Evolutionary conservation across 2,888 invertebrate genomes (phyloP).

Genomic region (Epinotia ramella): DNA sequence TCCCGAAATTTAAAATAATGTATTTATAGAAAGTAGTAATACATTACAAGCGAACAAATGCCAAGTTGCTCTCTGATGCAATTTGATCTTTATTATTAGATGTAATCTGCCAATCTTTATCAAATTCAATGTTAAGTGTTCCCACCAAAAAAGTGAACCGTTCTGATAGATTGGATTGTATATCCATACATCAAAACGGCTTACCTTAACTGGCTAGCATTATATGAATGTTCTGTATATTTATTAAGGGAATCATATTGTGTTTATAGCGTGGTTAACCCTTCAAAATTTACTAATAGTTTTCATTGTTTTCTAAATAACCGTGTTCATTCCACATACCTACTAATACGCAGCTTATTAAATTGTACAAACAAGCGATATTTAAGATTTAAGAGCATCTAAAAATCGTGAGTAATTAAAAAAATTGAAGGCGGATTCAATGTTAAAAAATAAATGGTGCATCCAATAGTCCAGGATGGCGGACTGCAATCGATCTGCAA

Average conservation of each 20-base stretch:
- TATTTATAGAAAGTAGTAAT: not conserved
- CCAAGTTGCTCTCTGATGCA: not conserved
- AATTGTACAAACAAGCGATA: not conserved
- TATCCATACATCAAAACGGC: constrained; percentile 1
- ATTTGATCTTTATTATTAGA: too few relatives aligned
- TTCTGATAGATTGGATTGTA: not conserved
- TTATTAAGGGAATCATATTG: not conserved
- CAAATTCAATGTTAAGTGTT: constrained; percentile 10
- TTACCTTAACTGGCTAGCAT: not conserved
- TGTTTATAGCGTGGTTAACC: not conserved
- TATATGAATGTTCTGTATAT: too few relatives aligned
- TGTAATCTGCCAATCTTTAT: too few relatives aligned
- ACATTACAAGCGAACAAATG: not conserved
- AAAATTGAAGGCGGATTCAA: too few relatives aligned
- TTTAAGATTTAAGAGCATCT: not conserved
- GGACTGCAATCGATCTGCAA: too few relatives aligned
- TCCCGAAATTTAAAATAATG: not conserved
- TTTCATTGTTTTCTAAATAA: constrained; percentile 14
- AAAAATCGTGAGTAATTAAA: too few relatives aligned
- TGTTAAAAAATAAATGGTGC: too few relatives aligned
- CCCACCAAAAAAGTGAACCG: not conserved
- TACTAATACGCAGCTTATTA: not conserved
- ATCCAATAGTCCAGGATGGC: too few relatives aligned
- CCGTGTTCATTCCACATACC: constrained; percentile 16
- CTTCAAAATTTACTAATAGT: constrained; percentile 1